Conservation (phyloP, 2,797 vertebrate genomes). For the Falco novaeseelandiae region DNA sequence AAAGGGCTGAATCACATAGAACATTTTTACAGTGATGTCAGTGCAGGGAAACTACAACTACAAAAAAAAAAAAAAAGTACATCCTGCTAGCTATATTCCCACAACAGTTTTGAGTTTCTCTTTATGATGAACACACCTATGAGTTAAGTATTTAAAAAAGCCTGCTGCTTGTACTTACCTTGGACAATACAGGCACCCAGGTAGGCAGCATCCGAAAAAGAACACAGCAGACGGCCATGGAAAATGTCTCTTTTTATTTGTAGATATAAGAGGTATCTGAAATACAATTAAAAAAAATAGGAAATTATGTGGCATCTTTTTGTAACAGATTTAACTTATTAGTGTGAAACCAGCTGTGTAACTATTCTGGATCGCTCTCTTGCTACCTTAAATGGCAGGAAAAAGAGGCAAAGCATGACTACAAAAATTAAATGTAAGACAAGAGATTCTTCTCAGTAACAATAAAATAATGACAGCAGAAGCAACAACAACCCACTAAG, state of each 20-base stretch:
- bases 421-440: neutral
- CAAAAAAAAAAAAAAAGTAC: neutral
- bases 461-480: neutral
- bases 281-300: neutral
- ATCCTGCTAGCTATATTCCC: neutral
- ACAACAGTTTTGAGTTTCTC: neutral
- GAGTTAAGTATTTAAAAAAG: neutral
- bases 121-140: neutral
- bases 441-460: neutral
- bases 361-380: neutral
- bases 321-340: neutral
- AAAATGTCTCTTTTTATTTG: conserved; percentile 97
- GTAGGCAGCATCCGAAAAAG: conserved; percentile 93
- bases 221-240: conserved; percentile 94
- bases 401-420: neutral
- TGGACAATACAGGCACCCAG: conserved; percentile 94
- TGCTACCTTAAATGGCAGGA: neutral
- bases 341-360: neutral
- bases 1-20: neutral
- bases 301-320: neutral
- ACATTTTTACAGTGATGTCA: neutral
- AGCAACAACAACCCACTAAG: neutral
- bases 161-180: conserved; percentile 79
- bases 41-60: neutral
- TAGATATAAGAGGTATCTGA: conserved; percentile 94